Evolutionary conservation across 30 jellyfish, hydroid and myxozoan genomes (phyloP), one percentile per base, ranked within the genome.

Genomic region (Sanderia malayensis): DNA sequence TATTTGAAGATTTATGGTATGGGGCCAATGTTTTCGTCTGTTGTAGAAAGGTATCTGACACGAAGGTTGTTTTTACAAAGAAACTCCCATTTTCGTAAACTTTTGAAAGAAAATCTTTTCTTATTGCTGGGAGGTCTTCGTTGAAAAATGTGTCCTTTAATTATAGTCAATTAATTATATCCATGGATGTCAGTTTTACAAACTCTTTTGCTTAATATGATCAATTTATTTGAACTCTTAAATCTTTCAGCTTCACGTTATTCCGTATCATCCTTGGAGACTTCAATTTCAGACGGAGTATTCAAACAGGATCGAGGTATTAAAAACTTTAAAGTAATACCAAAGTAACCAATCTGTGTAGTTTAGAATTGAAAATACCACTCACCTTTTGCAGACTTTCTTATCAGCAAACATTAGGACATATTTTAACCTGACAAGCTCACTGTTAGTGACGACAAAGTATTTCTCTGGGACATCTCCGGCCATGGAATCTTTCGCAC

Each of bases 391-490:
- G 4, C 45, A 59, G 1, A 58, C 2, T 33, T 44, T 71, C 60
- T 61, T 46, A 15, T 62, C 49, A 0, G 83, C n/a, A 73, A 82
- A 82, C 15, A 78, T 87, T 58, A 82, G 49, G 41, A 89, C 73
- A 63, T 89, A 89, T 80, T 76, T 89, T 0, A 82, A 71, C 25
- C 95, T 84, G 24, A 89, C 86, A 74, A 89, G 34, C 23, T 89
- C 95, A 75, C 95, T 89, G 72, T 92, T 89, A 22, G 97, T 89
- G 57, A 89, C 97, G 10, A 89, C 97, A 71, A 89, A 82, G 61
- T 89, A 89, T 33, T 78, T 82, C 57, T 82, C 93, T 3, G 97
- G 97, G 26, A 89, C 97, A 59, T 89, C 97, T 1, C 97, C 97
- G 23, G 82, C 88, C 64, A 80, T 85, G 7, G 97, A 63, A 72